These are phyloP conservation scores for Xiphophorus couchianus DNA, from an alignment of 2,113 vertebrate species.

Conservation along the genomic window DNA sequence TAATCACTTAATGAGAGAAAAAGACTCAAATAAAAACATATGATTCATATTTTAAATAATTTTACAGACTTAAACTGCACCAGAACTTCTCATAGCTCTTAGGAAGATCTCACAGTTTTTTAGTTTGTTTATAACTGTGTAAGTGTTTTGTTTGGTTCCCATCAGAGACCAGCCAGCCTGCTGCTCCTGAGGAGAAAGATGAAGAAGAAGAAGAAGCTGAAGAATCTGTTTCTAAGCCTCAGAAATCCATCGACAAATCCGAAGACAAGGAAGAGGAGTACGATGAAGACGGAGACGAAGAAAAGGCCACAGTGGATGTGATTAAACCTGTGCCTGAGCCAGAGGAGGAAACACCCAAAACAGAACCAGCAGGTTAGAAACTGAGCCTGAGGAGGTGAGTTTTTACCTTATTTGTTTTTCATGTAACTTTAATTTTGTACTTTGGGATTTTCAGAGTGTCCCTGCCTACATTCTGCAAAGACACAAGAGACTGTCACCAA, in stretches of 20 bases:
- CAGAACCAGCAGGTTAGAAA: constrained; percentile 51
- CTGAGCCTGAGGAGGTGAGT: background rate
- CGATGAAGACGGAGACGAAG: constrained; percentile 41
- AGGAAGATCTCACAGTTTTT: background rate
- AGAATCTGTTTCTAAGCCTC: background rate
- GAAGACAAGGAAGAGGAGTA: constrained; percentile 51
- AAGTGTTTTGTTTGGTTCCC: background rate
- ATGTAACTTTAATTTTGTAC: background rate
- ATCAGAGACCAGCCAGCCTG: constrained; percentile 19
- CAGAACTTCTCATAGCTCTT: background rate
- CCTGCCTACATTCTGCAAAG: constrained; percentile 49
- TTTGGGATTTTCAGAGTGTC: constrained; percentile 57
- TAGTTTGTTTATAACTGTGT: background rate
- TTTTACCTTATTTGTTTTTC: background rate
- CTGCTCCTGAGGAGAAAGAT: constrained; percentile 13
- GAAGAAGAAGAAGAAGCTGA: background rate
- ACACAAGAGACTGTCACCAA: constrained; percentile 3
- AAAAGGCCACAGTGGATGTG: constrained; percentile 57
- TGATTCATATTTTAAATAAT: background rate
- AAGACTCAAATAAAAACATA: background rate
- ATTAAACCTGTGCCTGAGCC: constrained; percentile 50
- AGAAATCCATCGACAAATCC: constrained; percentile 28
- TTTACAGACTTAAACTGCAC: background rate
- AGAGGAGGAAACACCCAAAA: constrained; percentile 4
- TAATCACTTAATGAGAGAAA: background rate